Evolutionary conservation across 2,797 vertebrate genomes (phyloP).

Genomic region (Manis crassicaudata): DNA sequence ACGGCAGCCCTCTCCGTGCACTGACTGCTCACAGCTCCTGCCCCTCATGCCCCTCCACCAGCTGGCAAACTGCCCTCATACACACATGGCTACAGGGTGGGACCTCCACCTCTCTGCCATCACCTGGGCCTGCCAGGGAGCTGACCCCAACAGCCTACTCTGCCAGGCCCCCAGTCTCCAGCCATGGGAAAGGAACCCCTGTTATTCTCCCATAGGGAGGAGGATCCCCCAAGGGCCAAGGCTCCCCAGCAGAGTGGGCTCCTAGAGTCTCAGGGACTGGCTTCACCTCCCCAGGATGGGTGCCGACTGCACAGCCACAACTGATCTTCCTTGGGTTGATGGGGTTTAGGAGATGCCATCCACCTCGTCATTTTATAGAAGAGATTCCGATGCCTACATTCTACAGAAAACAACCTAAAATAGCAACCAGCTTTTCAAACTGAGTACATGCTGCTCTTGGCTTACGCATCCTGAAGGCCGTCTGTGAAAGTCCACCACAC

Average conservation of each 20-base stretch:
- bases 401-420: background rate
- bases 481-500: fast-evolving
- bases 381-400: background rate
- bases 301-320: fast-evolving
- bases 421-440: background rate
- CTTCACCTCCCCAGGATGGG: too few relatives aligned
- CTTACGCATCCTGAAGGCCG: background rate
- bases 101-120: background rate
- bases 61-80: background rate
- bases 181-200: background rate
- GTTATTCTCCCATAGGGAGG: background rate
- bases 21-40: background rate
- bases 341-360: background rate
- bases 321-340: background rate
- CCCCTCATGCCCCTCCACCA: background rate
- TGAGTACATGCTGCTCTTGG: background rate
- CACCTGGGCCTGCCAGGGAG: background rate
- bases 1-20: background rate
- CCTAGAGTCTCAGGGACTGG: background rate
- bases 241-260: too few relatives aligned
- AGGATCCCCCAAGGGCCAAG: background rate
- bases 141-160: background rate
- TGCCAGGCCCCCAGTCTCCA: background rate
- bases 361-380: background rate
- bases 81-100: too few relatives aligned